Base-by-base conservation (phyloP, 2,797 vertebrate genomes). In the Sebastes ruberrimus region DNA sequence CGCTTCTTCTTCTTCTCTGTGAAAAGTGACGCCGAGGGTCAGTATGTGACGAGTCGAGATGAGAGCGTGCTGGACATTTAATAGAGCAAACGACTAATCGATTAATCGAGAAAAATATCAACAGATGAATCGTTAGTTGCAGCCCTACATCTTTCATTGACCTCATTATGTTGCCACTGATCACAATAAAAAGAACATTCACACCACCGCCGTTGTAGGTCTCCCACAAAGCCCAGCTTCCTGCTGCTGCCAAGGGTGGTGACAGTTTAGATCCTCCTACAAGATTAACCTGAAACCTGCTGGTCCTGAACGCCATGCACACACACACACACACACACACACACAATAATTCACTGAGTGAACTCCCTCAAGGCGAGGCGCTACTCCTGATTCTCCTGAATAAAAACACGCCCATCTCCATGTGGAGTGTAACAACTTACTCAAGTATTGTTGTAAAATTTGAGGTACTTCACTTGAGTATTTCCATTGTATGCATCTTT, bases 231-330 rank as follows among this genome's bases (percentile, higher is more conserved):
- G 55, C 67, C 20, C 60, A 5, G 55, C 7, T 59, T 78, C 27
- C 33, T 33, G 33, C 60, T 30, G 22, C 46, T 7, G 46, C 38
- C 14, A 16, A 18, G 6, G 6, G 32, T 5, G 2, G 27, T 27
- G 52, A 23, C 62, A 18, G 27, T 11, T 28, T n/a, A 46, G 22
- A 70, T 33, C 52, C 42, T 65, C 63, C 14, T 7, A 74, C 65
- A 2, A 46, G 73, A 69, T 59, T 27, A 68, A 71, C 66, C 84
- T 81, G 84, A 81, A 68, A 71, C 66, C 84, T 81, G 84, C 83
- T 57, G 73, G n/a, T 68, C 81, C 81, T 82, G 88, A 90, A 82
- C 20, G 10, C 64, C 28, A 8, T 27, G 35, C 71, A 60, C 28
- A 49, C 73, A 61, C 60, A 52, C 74, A 69, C 7, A 9, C 49